Base-by-base conservation (phyloP, 1,140 invertebrate species). In the Euborellia annulipes region DNA sequence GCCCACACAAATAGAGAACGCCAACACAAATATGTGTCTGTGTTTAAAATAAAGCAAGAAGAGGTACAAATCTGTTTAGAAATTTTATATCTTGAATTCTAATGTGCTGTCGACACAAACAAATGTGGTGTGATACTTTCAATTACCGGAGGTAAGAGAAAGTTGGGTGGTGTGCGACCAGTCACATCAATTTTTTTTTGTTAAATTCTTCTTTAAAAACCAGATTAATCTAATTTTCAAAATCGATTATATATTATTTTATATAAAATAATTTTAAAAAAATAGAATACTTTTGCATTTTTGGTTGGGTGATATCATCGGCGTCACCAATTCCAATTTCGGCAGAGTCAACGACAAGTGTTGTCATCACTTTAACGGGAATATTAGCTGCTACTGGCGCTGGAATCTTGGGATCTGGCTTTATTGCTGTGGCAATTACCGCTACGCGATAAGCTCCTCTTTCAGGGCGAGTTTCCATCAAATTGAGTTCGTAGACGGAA, bases 261-360 rank as follows among this genome's bases (percentile, higher is more conserved):
- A 27, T 6, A 27, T 27, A 27, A 27, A 4, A 27, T 6, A 27
- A 27, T 6, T n/a, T 27, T 9, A 16, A 42, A 44, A 16, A 20
- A 21, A 16, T 36, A 42, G 34, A 59, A 60, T 64, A 78, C 75
- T 67, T 75, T 4, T 76, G 76, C 41, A 90, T 67, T 61, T 82
- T 83, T 1, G 83, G 74, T 49, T 82, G 76, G 16, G 82, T 79
- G 11, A 79, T 81, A 42, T 87, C 83, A 68, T 96, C 91, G 4
- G 83, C 78, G 63, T 95, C 90, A 14, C 78, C 81, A 20, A 90
- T 76, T n/a, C 89, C 89, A 49, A 96, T 72, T 60, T 94, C 87
- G 21, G 90, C 69, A 50, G 71, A 76, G 52, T 85, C 75, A 1
- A 94, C 68, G 46, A 72, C 68, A 3, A 92, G 64, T 41, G 57